Evolutionary conservation across 2,888 invertebrate species (phyloP), one percentile per base, ranked within the genome.

Genomic region (Tetropium fuscum): DNA sequence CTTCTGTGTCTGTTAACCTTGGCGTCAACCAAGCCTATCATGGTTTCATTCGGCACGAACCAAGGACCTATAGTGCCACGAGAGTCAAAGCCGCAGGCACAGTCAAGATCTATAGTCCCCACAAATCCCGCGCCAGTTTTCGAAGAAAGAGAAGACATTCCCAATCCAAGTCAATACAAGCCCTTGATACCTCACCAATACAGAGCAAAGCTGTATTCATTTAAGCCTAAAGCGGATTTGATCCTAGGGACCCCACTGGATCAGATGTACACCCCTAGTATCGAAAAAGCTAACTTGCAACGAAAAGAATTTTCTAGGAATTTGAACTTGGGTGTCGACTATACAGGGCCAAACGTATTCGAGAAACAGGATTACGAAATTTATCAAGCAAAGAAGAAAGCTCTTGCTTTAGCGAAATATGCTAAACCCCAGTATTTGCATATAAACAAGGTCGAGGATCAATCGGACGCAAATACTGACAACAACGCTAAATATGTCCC

Each of bases 31-130:
- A 76, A 78, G 57, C 78, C 80, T 25, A 80, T 81, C 57, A 80
- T 80, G 80, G 81, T 82, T 19, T 74, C 78, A 27, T 82, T 79
- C 63, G 82, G 82, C 25, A 81, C 81, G 2, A 81, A 78, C 20
- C 74, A 76, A 70, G 81, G 80, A n/a, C 80, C 81, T 22, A 81
- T 82, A 36, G 63, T 78, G 11, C 80, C 80, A 4, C 62, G 64
- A 32, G 54, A 53, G 27, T 56, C 66, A n/a, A 64, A 67, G 45
- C 49, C 64, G 13, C 44, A 55, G 11, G 36, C 51, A 8, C 68
- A 72, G 53, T 63, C 67, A 25, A 60, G 66, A 54, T 70, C 62
- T 2, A 49, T 65, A 7, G 68, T 63, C 3, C 51, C 60, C 3
- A 61, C 70, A 41, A 69, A 65, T 76, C 6, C 81, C 79, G 1